Percentiles rank a stretch among this genome's conserved stretches.
These are phyloP conservation scores for Hesperia comma DNA, from an alignment of 2,888 invertebrate species.

Conservation along the genomic window DNA sequence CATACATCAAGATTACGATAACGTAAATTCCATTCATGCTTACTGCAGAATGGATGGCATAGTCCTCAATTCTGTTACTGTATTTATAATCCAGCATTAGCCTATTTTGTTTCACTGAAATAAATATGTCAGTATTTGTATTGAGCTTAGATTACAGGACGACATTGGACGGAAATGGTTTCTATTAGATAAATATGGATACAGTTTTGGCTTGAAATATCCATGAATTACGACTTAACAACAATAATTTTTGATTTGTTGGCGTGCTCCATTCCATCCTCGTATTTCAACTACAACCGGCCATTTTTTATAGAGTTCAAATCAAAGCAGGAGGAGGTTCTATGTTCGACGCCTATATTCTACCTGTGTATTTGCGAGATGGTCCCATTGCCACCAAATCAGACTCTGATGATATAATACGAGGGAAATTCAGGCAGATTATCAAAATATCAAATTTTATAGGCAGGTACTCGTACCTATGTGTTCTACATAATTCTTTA, in stretches of 20 bases:
- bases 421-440: too few species aligned
- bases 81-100: slow-evolving; percentile 4
- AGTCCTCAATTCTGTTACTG: background rate
- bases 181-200: background rate
- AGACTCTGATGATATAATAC: too few species aligned
- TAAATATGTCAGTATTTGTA: background rate
- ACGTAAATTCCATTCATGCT: slow-evolving; percentile 27
- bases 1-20: slow-evolving; percentile 32
- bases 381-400: too few species aligned
- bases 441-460: too few species aligned
- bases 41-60: slow-evolving; percentile 11
- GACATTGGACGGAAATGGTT: background rate
- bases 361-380: too few species aligned
- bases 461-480: background rate
- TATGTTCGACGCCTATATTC: too few species aligned
- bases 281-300: too few species aligned
- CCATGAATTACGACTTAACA: background rate
- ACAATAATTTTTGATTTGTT: background rate
- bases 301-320: background rate
- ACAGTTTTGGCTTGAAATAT: background rate
- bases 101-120: slow-evolving; percentile 4
- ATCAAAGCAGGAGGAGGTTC: too few species aligned
- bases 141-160: background rate
- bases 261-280: too few species aligned
- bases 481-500: too few species aligned